A percentile compares a stretch with the other conserved stretches of the same genome.
Evolutionary conservation across 2,888 invertebrate genomes (phyloP).

Genomic region (Invenusta paracnida): DNA sequence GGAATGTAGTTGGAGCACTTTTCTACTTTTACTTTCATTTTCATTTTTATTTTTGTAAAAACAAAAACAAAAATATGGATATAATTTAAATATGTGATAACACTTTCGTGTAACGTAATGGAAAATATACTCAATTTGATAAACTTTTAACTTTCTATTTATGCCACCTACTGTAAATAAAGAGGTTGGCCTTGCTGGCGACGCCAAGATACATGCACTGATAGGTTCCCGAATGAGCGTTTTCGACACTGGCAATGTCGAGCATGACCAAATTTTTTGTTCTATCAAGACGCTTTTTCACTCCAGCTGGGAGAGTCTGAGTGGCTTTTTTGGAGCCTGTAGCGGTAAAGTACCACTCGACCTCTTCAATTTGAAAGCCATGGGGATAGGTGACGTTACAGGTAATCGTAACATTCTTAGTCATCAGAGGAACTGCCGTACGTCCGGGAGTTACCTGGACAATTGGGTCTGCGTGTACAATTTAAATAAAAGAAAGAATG

Average conservation of each 20-base stretch:
- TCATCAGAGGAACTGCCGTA: neutral
- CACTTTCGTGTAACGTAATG: no score
- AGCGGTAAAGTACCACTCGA: neutral
- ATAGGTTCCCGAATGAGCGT: neutral
- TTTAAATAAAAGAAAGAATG: no score
- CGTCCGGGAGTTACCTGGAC: neutral
- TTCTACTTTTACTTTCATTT: no score
- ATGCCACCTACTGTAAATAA: no score
- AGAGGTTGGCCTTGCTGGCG: no score
- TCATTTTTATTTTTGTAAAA: no score
- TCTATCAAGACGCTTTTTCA: neutral
- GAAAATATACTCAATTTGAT: no score
- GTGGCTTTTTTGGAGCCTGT: neutral
- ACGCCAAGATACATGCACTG: neutral
- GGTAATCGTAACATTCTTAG: neutral
- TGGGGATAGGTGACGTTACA: neutral
- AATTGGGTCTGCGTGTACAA: neutral
- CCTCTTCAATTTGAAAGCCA: neutral
- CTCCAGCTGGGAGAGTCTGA: neutral
- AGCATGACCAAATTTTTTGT: neutral
- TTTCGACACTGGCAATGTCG: neutral
- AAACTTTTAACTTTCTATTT: no score
- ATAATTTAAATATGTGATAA: no score
- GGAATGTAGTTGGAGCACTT: no score
- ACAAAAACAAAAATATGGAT: no score